Evolutionary conservation across 2,888 invertebrate species (phyloP), one percentile per base, ranked within the genome.

Genomic region (Romanomermis culicivorax): DNA sequence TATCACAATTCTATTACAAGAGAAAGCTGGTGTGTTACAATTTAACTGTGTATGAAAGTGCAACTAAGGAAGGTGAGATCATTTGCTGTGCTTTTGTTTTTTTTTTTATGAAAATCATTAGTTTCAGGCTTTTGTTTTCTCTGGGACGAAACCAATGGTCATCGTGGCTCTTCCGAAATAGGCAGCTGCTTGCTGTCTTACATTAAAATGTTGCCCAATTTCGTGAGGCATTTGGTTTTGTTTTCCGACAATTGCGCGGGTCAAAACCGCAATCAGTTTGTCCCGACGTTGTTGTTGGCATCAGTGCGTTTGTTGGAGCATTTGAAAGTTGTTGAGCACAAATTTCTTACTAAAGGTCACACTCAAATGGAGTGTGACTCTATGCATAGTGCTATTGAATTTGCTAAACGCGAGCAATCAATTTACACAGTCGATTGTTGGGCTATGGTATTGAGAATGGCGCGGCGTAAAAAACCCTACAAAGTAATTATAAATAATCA

Each of bases 251-350:
- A 7, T 7, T 52, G 52, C 23, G 52, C 20, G 4, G 52, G 52
- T 17, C 52, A 52, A 25, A 52, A 52, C 42, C 4, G 52, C 11
- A 52, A 52, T 24, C 52, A 52, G 25, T 54, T 55, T 29, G 53
- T 54, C 2, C 11, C 54, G 20, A 53, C 54, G 17, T 17, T 24
- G 30, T 23, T n/a, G 4, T 42, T 52, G 42, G 14, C 11, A 11
- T 20, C 14, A 7, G 52, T 43, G 42, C 17, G 14, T 23, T 7
- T 11, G 11, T n/a, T 30, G 42, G 11, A 7, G 17, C 7, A 11
- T 3, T 3, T 27, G 17, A 23, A 29, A 29, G 3, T 43, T 42
- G 43, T 25, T 20, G 30, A 29, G 27, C 47, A 45, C 14, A 54
- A 29, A 4, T 52, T 52, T 24, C 43, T 52, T 17, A 25, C 11